Base-by-base conservation (phyloP, 2,113 vertebrate species). In the Colossoma macropomum region DNA sequence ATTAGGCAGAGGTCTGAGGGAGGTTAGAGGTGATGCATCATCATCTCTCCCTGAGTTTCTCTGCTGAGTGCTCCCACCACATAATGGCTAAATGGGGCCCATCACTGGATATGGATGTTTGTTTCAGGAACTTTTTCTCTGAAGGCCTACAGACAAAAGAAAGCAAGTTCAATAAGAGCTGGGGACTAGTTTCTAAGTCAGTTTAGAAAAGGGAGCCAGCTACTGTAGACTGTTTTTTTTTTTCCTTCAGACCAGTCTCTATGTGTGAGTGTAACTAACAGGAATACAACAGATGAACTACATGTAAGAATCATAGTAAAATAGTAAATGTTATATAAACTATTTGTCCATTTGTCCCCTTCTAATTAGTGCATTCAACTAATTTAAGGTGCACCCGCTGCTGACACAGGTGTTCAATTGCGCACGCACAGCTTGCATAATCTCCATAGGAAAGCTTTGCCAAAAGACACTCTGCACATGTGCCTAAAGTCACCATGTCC, bases 1-100 rank as follows among this genome's bases (percentile, higher is more conserved):
- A 93, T 91, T 93, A 90, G 88, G 79, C 86, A 91, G 87, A 71
- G 91, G 92, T 91, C 91, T 89, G 79, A 52, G 28, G 83, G 70
- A 89, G 84, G 87, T 79, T 80, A 85, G 81, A 82, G 79, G 83
- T 85, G 88, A 89, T 84, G 81, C 73, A 88, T 86, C 80, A 83
- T 87, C 81, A 86, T 79, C 79, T 69, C 50, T 82, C 23, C 79
- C 48, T 30, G 59, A 50, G 76, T 81, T 85, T 81, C 76, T 84
- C 76, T 75, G 65, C 79, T 78, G 16, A 59, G 13, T 84, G 73
- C 62, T 73, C 27, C 52, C 60, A 78, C 52, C 41, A 16, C 59
- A 32, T 78, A 63, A 75, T 74, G 38, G 62, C 45, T 84, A 79
- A 80, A 84, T 65, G 56, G 80, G 74, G 79, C 63, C 69, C 77